These are phyloP conservation scores for Adoxophyes honmai DNA, from an alignment of 1,140 invertebrate species.

Conservation along the genomic window DNA sequence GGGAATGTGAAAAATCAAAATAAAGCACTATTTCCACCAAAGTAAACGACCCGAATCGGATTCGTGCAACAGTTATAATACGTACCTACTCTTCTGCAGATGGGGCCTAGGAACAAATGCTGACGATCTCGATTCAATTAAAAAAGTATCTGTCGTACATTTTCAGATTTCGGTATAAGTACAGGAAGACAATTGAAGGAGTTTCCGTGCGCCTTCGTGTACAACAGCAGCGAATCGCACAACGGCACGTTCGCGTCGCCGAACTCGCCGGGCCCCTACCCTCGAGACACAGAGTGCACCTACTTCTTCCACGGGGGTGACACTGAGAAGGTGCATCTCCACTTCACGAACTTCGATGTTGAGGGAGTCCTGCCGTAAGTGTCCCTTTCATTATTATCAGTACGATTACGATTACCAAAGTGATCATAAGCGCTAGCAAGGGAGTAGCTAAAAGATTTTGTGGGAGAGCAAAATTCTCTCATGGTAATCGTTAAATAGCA, in stretches of 20 bases:
- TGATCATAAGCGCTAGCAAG: too few relatives aligned
- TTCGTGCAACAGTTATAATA: too few relatives aligned
- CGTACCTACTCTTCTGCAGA: too few relatives aligned
- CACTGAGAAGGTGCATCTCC: conserved; percentile 89
- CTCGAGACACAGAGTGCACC: conserved; percentile 94
- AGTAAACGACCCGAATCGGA: too few relatives aligned
- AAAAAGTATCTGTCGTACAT: neutral
- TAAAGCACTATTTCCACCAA: too few relatives aligned
- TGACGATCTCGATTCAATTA: too few relatives aligned
- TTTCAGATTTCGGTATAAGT: conserved; percentile 88
- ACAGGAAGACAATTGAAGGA: conserved; percentile 84
- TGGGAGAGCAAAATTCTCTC: too few relatives aligned
- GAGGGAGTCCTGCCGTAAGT: conserved; percentile 94
- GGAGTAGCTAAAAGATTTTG: too few relatives aligned
- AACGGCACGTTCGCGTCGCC: conserved; percentile 93
- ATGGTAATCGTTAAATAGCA: too few relatives aligned
- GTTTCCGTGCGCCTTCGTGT: conserved; percentile 89
- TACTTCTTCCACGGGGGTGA: conserved; percentile 93
- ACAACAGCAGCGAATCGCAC: conserved; percentile 86
- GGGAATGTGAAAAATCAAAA: too few relatives aligned
- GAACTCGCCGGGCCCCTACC: conserved; percentile 95
- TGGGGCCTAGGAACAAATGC: too few relatives aligned
- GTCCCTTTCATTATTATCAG: conserved; percentile 14
- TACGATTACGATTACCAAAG: too few relatives aligned
- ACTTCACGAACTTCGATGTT: conserved; percentile 94